These are phyloP conservation scores for Eptesicus fuscus DNA, from an alignment of 2,113 vertebrate genomes.

Conservation along the genomic window DNA sequence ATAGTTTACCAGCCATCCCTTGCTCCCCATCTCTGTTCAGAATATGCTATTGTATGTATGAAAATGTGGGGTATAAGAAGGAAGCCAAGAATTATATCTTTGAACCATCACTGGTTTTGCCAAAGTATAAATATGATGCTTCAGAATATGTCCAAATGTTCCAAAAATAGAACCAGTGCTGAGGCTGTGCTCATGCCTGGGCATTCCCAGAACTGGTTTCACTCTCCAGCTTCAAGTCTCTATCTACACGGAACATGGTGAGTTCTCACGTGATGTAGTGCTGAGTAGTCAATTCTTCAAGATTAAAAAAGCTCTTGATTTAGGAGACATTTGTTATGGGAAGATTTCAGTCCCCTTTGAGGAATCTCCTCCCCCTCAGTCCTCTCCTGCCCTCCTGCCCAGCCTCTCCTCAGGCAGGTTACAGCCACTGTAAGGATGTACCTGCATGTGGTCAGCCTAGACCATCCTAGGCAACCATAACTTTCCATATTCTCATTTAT, in stretches of 20 bases:
- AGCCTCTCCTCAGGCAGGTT: neutral
- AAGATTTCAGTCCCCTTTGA: constrained; percentile 34
- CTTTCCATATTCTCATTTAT: neutral
- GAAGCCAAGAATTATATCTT: too few relatives aligned
- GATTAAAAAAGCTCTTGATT: constrained; percentile 66
- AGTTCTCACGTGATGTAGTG: constrained; percentile 49
- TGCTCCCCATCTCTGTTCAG: neutral
- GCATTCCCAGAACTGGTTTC: too few relatives aligned
- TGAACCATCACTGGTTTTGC: too few relatives aligned
- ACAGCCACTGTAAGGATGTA: neutral
- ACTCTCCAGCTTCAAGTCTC: too few relatives aligned
- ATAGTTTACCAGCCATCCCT: neutral
- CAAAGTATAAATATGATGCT: too few relatives aligned
- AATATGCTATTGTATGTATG: neutral
- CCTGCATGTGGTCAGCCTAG: neutral
- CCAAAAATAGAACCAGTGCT: too few relatives aligned
- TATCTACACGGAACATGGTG: too few relatives aligned
- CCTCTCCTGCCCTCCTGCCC: too few relatives aligned
- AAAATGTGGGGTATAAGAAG: too few relatives aligned
- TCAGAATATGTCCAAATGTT: too few relatives aligned
- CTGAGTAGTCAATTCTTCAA: constrained; percentile 58
- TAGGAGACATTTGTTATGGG: constrained; percentile 62
- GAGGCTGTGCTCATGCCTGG: too few relatives aligned
- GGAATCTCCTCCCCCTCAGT: neutral
- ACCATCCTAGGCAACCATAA: neutral